Evolutionary conservation across 2,113 vertebrate species (phyloP).

Genomic region (Aphyosemion australe): DNA sequence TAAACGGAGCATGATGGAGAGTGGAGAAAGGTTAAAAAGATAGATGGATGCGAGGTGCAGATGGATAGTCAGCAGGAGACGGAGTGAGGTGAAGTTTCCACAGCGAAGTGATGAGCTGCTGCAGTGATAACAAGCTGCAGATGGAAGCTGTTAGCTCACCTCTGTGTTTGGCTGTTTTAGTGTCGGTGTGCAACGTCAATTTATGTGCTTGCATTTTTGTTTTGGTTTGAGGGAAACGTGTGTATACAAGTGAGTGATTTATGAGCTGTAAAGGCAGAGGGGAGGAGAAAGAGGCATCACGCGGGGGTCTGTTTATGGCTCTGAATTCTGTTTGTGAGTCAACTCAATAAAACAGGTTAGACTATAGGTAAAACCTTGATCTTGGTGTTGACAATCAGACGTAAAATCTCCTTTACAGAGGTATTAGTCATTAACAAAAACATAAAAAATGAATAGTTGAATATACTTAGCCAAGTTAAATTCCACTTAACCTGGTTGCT

Average conservation of each 20-base stretch:
- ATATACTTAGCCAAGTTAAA: too few relatives aligned
- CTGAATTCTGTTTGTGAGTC: neutral
- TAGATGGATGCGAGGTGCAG: constrained; percentile 25
- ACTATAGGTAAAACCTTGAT: neutral
- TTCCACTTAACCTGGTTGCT: too few relatives aligned
- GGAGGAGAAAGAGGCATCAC: constrained; percentile 2
- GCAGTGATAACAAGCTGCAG: constrained; percentile 65
- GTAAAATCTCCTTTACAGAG: neutral
- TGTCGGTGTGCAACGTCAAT: constrained; percentile 12
- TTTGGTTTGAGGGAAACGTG: constrained; percentile 27
- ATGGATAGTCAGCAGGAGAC: constrained; percentile 35
- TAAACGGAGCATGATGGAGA: constrained; percentile 14
- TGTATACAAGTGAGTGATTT: constrained; percentile 27
- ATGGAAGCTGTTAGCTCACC: constrained; percentile 60
- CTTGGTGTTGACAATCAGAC: neutral
- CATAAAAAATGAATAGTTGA: too few relatives aligned
- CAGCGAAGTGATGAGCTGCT: constrained; percentile 42
- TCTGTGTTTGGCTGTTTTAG: constrained; percentile 8
- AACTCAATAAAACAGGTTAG: neutral
- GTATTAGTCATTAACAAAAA: too few relatives aligned
- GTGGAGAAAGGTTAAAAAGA: constrained; percentile 5
- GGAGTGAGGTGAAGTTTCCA: constrained; percentile 41
- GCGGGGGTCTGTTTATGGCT: constrained; percentile 10
- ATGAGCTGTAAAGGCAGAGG: constrained; percentile 4
- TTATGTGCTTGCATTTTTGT: constrained; percentile 13